Conservation (phyloP, 2,888 invertebrate genomes). For the Pollenia griseotomentosa region DNA sequence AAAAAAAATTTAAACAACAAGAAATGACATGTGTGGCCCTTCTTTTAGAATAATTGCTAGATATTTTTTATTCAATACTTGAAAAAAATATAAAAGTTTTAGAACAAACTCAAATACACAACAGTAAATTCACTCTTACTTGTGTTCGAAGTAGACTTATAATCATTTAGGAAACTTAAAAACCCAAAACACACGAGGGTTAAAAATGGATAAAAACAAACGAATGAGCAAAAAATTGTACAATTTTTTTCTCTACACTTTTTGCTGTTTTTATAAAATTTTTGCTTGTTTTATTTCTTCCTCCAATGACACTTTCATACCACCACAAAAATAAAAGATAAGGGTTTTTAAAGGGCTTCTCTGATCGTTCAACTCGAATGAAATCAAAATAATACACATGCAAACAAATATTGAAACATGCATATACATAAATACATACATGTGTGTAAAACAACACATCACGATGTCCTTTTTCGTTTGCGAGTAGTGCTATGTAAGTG, state of each 20-base stretch:
- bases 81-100: constrained; percentile 73
- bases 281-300: constrained; percentile 4
- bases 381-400: not conserved
- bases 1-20: constrained; percentile 31
- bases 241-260: constrained; percentile 25
- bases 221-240: constrained; percentile 9
- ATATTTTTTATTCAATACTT: constrained; percentile 46
- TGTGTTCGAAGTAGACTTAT: not conserved
- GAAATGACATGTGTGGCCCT: constrained; percentile 70
- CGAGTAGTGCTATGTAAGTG: constrained; percentile 1
- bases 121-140: constrained; percentile 11
- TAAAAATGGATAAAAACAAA: constrained; percentile 61
- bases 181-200: constrained; percentile 39
- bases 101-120: constrained; percentile 56
- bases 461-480: constrained; percentile 32
- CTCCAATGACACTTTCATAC: constrained; percentile 11
- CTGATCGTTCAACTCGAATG: constrained; percentile 30
- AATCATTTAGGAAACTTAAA: constrained; percentile 33
- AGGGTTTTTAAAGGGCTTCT: constrained; percentile 53
- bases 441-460: constrained; percentile 42
- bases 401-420: constrained; percentile 11
- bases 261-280: constrained; percentile 48
- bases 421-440: not conserved
- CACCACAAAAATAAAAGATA: constrained; percentile 22
- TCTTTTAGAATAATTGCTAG: constrained; percentile 25